Evolutionary conservation across 2,797 vertebrate species (phyloP).

Genomic region (Enteromius mattozi): DNA sequence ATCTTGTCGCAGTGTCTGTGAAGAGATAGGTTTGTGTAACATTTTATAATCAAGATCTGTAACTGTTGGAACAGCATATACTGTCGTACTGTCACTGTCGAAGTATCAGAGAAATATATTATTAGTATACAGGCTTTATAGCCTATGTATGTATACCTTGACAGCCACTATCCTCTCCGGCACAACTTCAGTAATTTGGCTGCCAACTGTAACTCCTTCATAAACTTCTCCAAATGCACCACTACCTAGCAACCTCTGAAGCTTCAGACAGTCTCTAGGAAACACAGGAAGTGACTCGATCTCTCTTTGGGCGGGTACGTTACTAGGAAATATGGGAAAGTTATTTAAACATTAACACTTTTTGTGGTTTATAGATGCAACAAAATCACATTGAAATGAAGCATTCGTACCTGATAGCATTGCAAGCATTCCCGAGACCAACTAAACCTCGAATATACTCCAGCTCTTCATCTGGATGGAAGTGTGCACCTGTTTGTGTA

Average conservation of each 20-base stretch:
- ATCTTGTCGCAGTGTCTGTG: conserved; percentile 78
- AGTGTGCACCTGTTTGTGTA: conserved; percentile 56
- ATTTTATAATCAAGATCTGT: not conserved
- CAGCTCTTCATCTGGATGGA: conserved; percentile 69
- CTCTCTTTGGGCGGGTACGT: conserved; percentile 73
- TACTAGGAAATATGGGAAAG: conserved; percentile 60
- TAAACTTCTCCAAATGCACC: conserved; percentile 83
- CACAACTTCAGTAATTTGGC: conserved; percentile 65
- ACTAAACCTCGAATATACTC: conserved; percentile 67
- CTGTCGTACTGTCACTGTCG: not conserved
- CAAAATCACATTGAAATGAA: not conserved
- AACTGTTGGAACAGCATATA: not conserved
- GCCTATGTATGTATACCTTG: conserved; percentile 70
- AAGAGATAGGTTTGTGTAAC: conserved; percentile 48
- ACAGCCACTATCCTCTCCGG: conserved; percentile 78
- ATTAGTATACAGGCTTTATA: not conserved
- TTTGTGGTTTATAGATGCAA: not conserved
- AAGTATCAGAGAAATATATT: not conserved
- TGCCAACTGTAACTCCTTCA: conserved; percentile 73
- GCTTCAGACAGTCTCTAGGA: conserved; percentile 74
- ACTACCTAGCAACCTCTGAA: conserved; percentile 76
- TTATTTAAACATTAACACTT: not conserved
- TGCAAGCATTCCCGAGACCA: conserved; percentile 74
- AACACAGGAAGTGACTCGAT: conserved; percentile 76
- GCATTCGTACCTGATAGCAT: conserved; percentile 66